Conservation (phyloP, 2,888 invertebrate genomes). For the Drosophila infuscata region DNA sequence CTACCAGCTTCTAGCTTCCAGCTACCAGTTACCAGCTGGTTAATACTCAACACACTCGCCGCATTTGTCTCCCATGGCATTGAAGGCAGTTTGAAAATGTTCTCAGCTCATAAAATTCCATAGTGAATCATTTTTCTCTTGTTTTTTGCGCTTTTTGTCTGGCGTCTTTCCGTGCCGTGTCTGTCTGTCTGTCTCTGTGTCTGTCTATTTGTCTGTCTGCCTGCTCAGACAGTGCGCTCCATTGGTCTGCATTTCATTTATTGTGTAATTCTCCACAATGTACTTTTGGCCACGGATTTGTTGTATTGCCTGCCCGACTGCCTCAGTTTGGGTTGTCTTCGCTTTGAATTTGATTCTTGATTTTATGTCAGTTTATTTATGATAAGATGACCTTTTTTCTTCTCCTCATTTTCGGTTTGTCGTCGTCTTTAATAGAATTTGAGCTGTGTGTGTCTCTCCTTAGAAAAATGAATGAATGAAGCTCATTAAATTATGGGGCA, state of each 20-base stretch:
- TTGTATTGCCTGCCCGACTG: slow-evolving; percentile 45
- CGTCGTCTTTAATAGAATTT: slow-evolving; percentile 54
- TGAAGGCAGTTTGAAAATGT: slow-evolving; percentile 65
- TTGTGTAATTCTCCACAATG: slow-evolving; percentile 77
- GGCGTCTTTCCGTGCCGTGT: slow-evolving; percentile 44
- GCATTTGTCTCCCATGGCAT: slow-evolving; percentile 60
- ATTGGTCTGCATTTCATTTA: slow-evolving; percentile 80
- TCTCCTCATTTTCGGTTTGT: slow-evolving; percentile 39
- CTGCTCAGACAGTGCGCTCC: slow-evolving; percentile 51
- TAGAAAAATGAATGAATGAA: slow-evolving; percentile 71
- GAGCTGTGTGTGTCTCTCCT: slow-evolving; percentile 54
- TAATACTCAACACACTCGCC: slow-evolving; percentile 17
- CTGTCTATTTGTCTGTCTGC: slow-evolving; percentile 17
- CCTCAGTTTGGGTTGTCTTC: slow-evolving; percentile 47
- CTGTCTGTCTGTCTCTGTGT: slow-evolving; percentile 3
- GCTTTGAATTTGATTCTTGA: slow-evolving; percentile 81
- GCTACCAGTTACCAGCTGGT: slow-evolving; percentile 39
- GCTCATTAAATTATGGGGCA: slow-evolving; percentile 78
- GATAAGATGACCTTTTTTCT: slow-evolving; percentile 77
- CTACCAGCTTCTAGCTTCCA: slow-evolving; percentile 19
- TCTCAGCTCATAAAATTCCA: slow-evolving; percentile 81
- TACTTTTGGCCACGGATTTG: slow-evolving; percentile 78
- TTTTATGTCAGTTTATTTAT: slow-evolving; percentile 82
- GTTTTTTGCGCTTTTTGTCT: slow-evolving; percentile 60
- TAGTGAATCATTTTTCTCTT: slow-evolving; percentile 75